phyloP scores from a whole-genome alignment of 2,888 invertebrate genomes.

The Drosophila pseudotalamancana region DNA sequence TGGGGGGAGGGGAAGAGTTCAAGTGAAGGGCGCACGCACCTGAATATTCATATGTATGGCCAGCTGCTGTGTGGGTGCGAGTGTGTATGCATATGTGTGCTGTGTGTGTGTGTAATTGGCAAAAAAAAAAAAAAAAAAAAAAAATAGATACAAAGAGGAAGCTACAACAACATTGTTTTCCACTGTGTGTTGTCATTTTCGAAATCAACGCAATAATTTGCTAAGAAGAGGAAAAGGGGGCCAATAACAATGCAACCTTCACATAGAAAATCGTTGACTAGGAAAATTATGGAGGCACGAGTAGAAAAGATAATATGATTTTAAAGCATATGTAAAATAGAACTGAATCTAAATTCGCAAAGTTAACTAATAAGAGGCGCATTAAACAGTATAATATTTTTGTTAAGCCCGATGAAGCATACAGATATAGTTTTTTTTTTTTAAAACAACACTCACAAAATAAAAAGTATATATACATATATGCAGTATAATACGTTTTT shows the following conservation, averaged over 20 bases:
- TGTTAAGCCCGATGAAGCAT: too few species aligned
- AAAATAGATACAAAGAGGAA: background rate
- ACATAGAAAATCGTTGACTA: slow-evolving; percentile 83
- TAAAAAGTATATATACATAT: too few species aligned
- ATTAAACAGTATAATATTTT: background rate
- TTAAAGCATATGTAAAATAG: slow-evolving; percentile 2
- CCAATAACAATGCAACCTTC: slow-evolving; percentile 80
- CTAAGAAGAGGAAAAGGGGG: slow-evolving; percentile 1
- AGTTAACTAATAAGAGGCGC: too few species aligned
- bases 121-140: slow-evolving; percentile 18
- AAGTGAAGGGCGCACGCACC: slow-evolving; percentile 54
- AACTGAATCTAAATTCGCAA: too few species aligned
- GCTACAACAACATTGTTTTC: background rate
- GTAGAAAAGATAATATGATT: slow-evolving; percentile 3
- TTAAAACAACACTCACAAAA: too few species aligned
- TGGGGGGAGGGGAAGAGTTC: slow-evolving; percentile 2
- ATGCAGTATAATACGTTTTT: too few species aligned
- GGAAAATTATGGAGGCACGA: slow-evolving; percentile 76
- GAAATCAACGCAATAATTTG: slow-evolving; percentile 60
- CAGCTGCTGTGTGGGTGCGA: slow-evolving; percentile 8
- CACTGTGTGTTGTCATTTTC: slow-evolving; percentile 60
- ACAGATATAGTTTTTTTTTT: too few species aligned
- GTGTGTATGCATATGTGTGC: slow-evolving; percentile 22
- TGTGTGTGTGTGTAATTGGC: slow-evolving; percentile 17
- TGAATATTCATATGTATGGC: slow-evolving; percentile 28